Evolutionary conservation across 1,140 invertebrate genomes (phyloP).

Genomic region (Aphis gossypii): DNA sequence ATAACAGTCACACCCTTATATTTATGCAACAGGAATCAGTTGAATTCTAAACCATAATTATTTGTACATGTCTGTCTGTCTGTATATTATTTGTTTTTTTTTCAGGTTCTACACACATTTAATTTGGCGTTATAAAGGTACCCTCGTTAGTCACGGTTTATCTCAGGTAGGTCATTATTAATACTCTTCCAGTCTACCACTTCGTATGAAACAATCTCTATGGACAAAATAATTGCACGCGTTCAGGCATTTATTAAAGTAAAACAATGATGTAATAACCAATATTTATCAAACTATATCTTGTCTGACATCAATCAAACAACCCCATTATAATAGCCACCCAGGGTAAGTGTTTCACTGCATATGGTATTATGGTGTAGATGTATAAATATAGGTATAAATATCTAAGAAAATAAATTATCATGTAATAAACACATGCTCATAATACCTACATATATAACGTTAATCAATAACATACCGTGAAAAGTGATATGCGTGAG

Average conservation of each 20-base stretch:
- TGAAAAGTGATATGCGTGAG: neutral
- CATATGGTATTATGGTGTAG: neutral
- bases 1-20: neutral
- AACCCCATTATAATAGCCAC: neutral
- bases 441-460: neutral
- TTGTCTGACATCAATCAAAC: neutral
- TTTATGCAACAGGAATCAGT: neutral
- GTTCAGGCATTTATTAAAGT: neutral
- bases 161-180: neutral
- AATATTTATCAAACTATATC: neutral
- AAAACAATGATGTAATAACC: neutral
- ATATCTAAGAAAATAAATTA: neutral
- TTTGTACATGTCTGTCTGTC: neutral
- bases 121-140: constrained; percentile 1
- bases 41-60: neutral
- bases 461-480: neutral
- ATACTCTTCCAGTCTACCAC: neutral
- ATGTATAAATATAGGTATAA: neutral
- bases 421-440: neutral
- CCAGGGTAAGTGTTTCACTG: neutral
- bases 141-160: constrained; percentile 31
- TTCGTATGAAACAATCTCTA: neutral
- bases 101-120: neutral
- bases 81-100: constrained; percentile 3
- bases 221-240: neutral